Evolutionary conservation across 1,140 invertebrate species (phyloP).

Genomic region (Trichonephila clavata): DNA sequence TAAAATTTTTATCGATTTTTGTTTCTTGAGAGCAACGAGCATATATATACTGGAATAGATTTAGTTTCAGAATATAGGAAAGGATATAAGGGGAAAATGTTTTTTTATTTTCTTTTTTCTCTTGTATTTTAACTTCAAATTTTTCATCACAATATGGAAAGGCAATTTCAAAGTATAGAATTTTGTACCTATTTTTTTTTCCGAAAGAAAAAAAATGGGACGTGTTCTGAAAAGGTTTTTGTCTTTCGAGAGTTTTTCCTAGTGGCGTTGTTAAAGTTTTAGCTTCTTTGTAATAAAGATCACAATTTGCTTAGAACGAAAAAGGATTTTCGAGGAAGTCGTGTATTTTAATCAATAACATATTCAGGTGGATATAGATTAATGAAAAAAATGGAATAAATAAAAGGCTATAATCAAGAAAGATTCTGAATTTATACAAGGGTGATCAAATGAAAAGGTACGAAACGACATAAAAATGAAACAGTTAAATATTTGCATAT

Average conservation of each 20-base stretch:
- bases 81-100: too few relatives aligned
- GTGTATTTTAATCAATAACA: too few relatives aligned
- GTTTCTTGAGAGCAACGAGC: neutral
- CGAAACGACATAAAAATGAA: too few relatives aligned
- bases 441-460: too few relatives aligned
- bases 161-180: neutral
- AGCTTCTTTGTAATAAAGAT: neutral
- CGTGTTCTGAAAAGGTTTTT: neutral
- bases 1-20: conserved; percentile 37
- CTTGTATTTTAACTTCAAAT: neutral
- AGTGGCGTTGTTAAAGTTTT: too few relatives aligned
- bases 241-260: neutral
- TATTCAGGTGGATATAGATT: too few relatives aligned
- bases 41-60: neutral
- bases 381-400: too few relatives aligned
- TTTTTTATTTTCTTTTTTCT: too few relatives aligned
- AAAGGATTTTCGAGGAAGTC: neutral
- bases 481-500: too few relatives aligned
- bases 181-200: neutral
- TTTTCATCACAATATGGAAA: neutral
- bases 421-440: too few relatives aligned
- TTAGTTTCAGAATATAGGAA: neutral
- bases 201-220: neutral
- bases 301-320: neutral
- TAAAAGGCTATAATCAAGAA: too few relatives aligned